Evolutionary conservation across 2,888 invertebrate species (phyloP), one percentile per base, ranked within the genome.

Genomic region (Sphaerophoria rueppellii): DNA sequence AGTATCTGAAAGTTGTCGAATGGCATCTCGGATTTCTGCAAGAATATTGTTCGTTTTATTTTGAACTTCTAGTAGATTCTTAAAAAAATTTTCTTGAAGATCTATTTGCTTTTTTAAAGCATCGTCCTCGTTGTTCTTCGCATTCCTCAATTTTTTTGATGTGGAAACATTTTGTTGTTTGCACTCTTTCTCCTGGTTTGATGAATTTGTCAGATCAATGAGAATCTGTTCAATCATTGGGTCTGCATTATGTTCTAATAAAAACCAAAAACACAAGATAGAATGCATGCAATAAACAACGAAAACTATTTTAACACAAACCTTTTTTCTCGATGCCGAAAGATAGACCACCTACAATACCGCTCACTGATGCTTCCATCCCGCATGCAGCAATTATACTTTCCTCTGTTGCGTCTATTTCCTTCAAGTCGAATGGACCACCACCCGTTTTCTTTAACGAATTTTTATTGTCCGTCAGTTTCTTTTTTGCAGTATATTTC

Each of bases 311-410:
- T 50, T 50, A 50, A 50, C 4, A 50, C 50, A 50, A 7, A 50
- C 16, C 50, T 16, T 50, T 50, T 16, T 6, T 16, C 4, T 14
- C 9, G 14, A 4, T 50, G 14, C 50, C 50, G 9, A 50, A 50
- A 16, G 50, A 0, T 16, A 50, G 50, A 12, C 50, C 50, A 9
- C 46, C 46, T 4, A 12, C 11, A 46, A 46, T n/a, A 16, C 69
- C 46, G 4, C 46, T 69, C n/a, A 71, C 60, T 6, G 12, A 71
- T 50, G 60, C 60, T 37, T 71, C 60, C 60, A 60, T 40, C 4
- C 60, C 71, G 48, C 61, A 73, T n/a, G 61, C 72, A 40, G 24
- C 14, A 9, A 73, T n/a, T 40, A 61, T 61, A 35, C 61, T 61
- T 34, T 73, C 61, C 43, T 73, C 72, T 4, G 61, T 61, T 46